Evolutionary conservation across 64 coral and sea anemone species (phyloP).

Genomic region (Actinia equina): DNA sequence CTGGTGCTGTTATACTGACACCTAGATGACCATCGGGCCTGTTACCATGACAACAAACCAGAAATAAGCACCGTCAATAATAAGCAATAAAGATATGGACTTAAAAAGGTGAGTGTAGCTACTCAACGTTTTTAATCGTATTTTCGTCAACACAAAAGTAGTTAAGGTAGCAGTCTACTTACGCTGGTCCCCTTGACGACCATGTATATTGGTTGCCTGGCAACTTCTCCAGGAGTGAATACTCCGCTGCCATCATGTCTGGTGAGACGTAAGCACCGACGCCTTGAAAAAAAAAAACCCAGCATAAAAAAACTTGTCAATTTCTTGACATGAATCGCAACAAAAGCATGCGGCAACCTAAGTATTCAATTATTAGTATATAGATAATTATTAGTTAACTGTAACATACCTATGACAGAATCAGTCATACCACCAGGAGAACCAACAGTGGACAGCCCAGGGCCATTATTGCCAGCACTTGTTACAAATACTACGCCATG

Average conservation of each 20-base stretch:
- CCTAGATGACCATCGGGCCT: conserved; percentile 74
- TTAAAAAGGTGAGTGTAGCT: no score
- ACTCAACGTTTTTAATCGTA: no score
- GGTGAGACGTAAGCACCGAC: conserved; percentile 96
- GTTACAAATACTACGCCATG: conserved; percentile 97
- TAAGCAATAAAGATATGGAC: not conserved
- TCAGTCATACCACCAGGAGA: conserved; percentile 82
- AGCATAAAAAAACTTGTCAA: not conserved
- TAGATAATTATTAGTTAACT: not conserved
- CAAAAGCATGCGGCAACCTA: no score
- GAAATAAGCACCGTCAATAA: not conserved
- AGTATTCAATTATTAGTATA: no score
- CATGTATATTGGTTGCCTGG: conserved; percentile 98
- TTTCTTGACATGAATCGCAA: not conserved
- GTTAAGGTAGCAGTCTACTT: conserved; percentile 33
- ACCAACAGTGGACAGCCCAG: conserved; percentile 83
- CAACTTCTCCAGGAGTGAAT: conserved; percentile 89
- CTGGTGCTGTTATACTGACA: conserved; percentile 81
- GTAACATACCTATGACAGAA: conserved; percentile 70
- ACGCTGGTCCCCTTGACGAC: conserved; percentile 95
- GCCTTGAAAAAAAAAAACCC: conserved; percentile 28
- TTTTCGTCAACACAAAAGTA: not conserved
- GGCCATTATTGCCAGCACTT: conserved; percentile 98
- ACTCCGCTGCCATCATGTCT: conserved; percentile 98
- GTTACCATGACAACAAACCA: not conserved